Conservation (phyloP, 2,888 invertebrate genomes). For the Arenicola marina region DNA sequence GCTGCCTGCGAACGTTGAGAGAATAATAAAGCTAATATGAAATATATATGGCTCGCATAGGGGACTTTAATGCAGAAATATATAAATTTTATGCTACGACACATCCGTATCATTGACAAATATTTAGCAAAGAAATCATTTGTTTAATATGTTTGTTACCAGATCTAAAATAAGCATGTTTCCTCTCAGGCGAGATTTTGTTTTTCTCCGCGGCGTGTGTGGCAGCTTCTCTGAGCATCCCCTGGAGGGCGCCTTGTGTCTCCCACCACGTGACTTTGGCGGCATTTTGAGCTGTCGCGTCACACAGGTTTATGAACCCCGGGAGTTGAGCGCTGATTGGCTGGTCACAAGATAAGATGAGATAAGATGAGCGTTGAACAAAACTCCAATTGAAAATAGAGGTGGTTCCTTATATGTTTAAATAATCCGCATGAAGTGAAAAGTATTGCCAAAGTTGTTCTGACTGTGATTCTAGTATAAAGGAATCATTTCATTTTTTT, state of each 20-base stretch:
- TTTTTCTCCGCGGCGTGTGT: slow-evolving; percentile 32
- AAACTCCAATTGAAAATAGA: too few relatives aligned
- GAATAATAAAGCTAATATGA: too few relatives aligned
- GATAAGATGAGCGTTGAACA: too few relatives aligned
- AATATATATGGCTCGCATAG: too few relatives aligned
- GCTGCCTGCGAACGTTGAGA: too few relatives aligned
- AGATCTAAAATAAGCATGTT: slow-evolving; percentile 40
- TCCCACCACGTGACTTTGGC: slow-evolving; percentile 13
- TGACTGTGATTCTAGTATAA: not conserved
- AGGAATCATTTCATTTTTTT: not conserved
- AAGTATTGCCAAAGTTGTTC: not conserved
- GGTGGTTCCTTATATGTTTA: too few relatives aligned
- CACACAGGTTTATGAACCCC: too few relatives aligned
- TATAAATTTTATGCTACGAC: too few relatives aligned
- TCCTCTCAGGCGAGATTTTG: slow-evolving; percentile 33
- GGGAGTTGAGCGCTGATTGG: too few relatives aligned
- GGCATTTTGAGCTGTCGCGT: not conserved
- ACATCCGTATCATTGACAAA: too few relatives aligned
- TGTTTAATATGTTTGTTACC: not conserved
- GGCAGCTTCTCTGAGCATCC: slow-evolving; percentile 36
- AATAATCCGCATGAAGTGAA: not conserved
- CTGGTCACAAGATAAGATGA: too few relatives aligned
- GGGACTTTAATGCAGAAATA: too few relatives aligned
- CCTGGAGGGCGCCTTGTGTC: not conserved
- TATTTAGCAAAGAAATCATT: not conserved